Percentiles rank a stretch among this genome's conserved stretches.
Evolutionary conservation across 2,797 vertebrate genomes (phyloP).

Genomic region (Sebastolobus alascanus): DNA sequence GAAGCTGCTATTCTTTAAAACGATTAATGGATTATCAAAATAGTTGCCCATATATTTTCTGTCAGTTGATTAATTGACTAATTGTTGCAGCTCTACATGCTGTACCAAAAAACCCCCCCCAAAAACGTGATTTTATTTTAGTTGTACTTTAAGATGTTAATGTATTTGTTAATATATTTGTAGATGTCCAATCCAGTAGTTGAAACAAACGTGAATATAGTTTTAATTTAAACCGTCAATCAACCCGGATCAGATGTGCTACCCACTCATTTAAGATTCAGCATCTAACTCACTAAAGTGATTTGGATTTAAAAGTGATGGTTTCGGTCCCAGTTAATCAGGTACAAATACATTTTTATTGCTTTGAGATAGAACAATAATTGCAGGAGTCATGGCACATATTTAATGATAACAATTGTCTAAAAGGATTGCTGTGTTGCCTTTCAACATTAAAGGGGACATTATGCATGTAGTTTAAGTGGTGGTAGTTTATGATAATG

Average conservation of each 20-base stretch:
- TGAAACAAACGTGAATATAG: neutral
- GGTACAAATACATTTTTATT: slow-evolving; percentile 55
- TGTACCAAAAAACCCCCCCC: neutral
- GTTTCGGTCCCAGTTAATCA: slow-evolving; percentile 32
- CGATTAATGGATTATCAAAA: neutral
- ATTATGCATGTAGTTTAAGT: slow-evolving; percentile 8
- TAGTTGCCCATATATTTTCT: neutral
- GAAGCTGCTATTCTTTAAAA: neutral
- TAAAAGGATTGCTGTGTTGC: slow-evolving; percentile 1
- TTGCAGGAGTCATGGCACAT: slow-evolving; percentile 62
- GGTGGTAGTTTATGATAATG: slow-evolving; percentile 18
- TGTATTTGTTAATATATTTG: neutral
- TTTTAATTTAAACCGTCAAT: slow-evolving; percentile 5
- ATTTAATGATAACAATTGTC: slow-evolving; percentile 19
- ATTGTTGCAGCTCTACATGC: neutral
- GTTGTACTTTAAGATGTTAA: neutral
- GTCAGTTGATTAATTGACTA: neutral
- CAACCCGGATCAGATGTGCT: neutral
- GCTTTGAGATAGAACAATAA: slow-evolving; percentile 52
- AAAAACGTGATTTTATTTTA: neutral
- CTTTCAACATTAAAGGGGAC: slow-evolving; percentile 31
- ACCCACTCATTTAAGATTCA: neutral
- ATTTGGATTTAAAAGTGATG: neutral
- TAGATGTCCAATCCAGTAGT: neutral
- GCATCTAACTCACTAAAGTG: neutral